These are phyloP conservation scores for Stichodactyla helianthus DNA, from an alignment of 64 coral and sea anemone genomes.

Conservation along the genomic window DNA sequence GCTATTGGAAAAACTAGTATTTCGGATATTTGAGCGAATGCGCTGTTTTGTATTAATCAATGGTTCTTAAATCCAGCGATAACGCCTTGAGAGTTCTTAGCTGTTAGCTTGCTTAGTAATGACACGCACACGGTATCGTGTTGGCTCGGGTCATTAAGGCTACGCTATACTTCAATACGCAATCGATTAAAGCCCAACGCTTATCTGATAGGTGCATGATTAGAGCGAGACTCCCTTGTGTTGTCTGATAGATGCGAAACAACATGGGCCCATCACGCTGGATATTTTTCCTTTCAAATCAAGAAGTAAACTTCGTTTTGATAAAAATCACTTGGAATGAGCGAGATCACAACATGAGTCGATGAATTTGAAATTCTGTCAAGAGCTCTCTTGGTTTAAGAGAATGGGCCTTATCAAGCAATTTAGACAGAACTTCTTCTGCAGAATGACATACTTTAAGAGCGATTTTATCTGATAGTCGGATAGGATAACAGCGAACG, in stretches of 20 bases:
- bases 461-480: background rate
- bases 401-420: background rate
- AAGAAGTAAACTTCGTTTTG: background rate
- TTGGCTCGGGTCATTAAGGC: background rate
- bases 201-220: background rate
- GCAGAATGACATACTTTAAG: background rate
- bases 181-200: background rate
- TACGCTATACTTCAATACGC: slow-evolving; percentile 9
- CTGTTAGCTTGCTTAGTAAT: background rate
- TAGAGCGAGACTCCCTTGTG: background rate
- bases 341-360: background rate
- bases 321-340: background rate
- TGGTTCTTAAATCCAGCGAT: background rate
- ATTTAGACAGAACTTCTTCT: background rate
- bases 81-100: slow-evolving; percentile 4
- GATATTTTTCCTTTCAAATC: background rate
- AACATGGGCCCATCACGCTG: background rate
- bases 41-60: background rate
- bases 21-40: background rate
- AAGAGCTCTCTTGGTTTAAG: background rate
- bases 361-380: background rate
- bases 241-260: background rate
- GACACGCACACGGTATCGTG: background rate
- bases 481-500: background rate
- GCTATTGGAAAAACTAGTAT: background rate